Percentiles rank a stretch among this genome's conserved stretches.
phyloP scores from a whole-genome alignment of 1,140 invertebrate genomes.

The Drosophila subpulchrella region DNA sequence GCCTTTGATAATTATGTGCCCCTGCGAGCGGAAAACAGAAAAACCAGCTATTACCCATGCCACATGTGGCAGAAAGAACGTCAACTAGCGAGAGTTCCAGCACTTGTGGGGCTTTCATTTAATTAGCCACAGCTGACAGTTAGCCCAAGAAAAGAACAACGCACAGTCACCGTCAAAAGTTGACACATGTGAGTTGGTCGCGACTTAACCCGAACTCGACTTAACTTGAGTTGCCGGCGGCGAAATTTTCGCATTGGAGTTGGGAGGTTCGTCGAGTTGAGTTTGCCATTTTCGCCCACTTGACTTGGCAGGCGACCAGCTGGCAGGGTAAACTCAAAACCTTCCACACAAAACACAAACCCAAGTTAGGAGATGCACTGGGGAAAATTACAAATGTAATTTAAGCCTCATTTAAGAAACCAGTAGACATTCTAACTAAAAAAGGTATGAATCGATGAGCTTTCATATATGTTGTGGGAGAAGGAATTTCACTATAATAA shows the following conservation, averaged over 20 bases:
- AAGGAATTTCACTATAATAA: too few species aligned
- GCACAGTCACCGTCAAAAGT: conserved; percentile 39
- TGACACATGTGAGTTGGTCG: conserved; percentile 51
- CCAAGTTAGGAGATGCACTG: conserved; percentile 34
- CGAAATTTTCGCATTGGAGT: conserved; percentile 27
- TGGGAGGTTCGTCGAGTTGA: conserved; percentile 39
- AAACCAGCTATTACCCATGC: conserved; percentile 5
- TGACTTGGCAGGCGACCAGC: conserved; percentile 76
- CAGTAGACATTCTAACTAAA: too few species aligned
- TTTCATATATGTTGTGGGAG: too few species aligned
- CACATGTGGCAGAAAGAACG: conserved; percentile 9
- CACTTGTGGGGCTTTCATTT: conserved; percentile 78
- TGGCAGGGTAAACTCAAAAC: conserved; percentile 45
- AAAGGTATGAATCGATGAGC: too few species aligned
- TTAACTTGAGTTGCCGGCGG: conserved; percentile 37
- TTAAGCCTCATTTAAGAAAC: background rate
- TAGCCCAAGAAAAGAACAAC: conserved; percentile 72
- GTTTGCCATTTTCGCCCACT: conserved; percentile 65
- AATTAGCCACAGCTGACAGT: conserved; percentile 82
- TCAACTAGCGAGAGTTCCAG: conserved; percentile 74
- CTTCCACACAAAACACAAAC: conserved; percentile 27
- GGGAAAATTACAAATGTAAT: background rate
- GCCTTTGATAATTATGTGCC: conserved; percentile 68
- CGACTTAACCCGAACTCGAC: conserved; percentile 26
- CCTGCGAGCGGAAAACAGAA: conserved; percentile 54